Evolutionary conservation across 2,797 vertebrate genomes (phyloP), one percentile per base, ranked within the genome.

Genomic region (Vultur gryphus): DNA sequence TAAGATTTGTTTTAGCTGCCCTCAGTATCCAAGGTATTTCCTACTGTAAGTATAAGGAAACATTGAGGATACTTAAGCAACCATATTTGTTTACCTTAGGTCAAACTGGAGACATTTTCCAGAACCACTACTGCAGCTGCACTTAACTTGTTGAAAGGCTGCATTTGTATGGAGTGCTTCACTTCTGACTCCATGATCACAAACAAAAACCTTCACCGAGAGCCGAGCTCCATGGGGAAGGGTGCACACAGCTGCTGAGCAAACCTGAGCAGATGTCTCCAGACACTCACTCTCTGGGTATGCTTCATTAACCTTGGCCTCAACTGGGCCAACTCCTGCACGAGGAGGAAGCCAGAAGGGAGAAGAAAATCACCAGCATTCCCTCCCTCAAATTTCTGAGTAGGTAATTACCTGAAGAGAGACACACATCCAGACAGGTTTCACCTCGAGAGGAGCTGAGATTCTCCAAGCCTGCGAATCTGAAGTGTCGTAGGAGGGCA

Each of bases 41-140:
- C 93, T 97, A 96, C 92, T 92, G 57, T 93, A 95, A 97, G 94
- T 93, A 93, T 69, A 91, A 96, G 95, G 93, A 95, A 96, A 93
- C 90, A 84, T 0, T 51, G 69, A 95, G 81, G 94, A 88, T 84
- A 92, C 90, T 95, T 95, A 84, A 95, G 86, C 69, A 81, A 91
- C 87, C 75, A 6, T 94, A 89, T 93, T 96, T 97, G 93, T 96
- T 97, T 97, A 92, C 83, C 76, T 93, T 92, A 65, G 94, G 94
- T 89, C 89, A 96, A 91, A 89, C 81, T 69, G 78, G 78, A 91
- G 84, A 95, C 75, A 65, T 94, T 95, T 97, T 93, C 90, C 94
- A 95, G 88, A 97, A 78, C 92, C 93, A 85, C 61, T 64, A n/a
- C 64, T 92, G 93, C 92, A 94, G 95, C 81, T 84, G 84, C 65